Base-by-base conservation (phyloP, 2,888 invertebrate genomes). In the Beris morrisii region DNA sequence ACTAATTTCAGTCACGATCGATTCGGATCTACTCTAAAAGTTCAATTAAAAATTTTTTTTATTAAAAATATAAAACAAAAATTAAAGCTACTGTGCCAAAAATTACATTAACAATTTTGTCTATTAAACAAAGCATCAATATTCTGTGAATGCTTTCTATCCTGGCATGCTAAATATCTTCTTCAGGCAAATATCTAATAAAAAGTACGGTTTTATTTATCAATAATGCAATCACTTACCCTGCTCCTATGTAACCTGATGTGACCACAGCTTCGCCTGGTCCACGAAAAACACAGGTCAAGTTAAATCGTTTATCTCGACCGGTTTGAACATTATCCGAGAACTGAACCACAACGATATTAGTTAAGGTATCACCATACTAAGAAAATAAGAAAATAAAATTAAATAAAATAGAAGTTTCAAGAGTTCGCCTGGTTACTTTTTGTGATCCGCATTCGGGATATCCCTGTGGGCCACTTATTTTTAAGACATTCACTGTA, bases 211-310 rank as follows among this genome's bases (percentile, higher is more conserved):
- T 22, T 22, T 22, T 22, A 22, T 22, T 22, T 22, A 22, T 22
- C 22, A 22, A 22, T 22, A 22, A 22, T 22, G 1, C 38, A 38
- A 38, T 9, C 54, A 75, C 84, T 84, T 87, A 92, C 93, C 93
- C 93, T 72, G 93, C 92, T 73, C 93, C 93, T 74, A 94, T 94
- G 78, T 93, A 94, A 73, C 93, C 93, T 31, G 95, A 95, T 13
- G 94, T 94, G 65, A 95, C 95, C 4, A 95, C 92, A 11, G 95
- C 93, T 80, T 95, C 95, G 28, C 94, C 95, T 0, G 95, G 94
- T 32, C 94, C 94, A 72, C 93, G 86, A 81, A 95, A 93, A 65
- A 93, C 84, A 76, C 95, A 95, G n/a, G 95, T 95, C 70, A 95
- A 82, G 78, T 95, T 95, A 81, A 94, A 95, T 11, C 94, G 85